These are phyloP conservation scores for Sweltsa coloradensis DNA, from an alignment of 1,140 invertebrate genomes.

Conservation along the genomic window DNA sequence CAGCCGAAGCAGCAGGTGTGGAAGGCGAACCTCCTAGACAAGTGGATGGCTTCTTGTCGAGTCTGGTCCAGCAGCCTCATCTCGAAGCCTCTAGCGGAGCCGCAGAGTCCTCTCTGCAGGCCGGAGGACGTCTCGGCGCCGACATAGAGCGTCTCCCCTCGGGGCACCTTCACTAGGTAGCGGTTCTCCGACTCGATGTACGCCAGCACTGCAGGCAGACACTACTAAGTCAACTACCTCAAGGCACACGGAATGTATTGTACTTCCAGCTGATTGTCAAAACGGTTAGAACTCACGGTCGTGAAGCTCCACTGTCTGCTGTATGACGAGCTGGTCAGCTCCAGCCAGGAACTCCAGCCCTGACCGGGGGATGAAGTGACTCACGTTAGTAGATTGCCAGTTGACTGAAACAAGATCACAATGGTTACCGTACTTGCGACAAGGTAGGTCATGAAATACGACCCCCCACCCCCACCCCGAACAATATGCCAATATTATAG, in stretches of 20 bases:
- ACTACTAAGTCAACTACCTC: neutral
- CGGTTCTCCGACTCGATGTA: constrained; percentile 42
- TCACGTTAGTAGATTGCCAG: constrained; percentile 31
- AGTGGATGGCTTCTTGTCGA: constrained; percentile 45
- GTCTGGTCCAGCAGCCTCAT: constrained; percentile 49
- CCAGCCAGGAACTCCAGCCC: constrained; percentile 43
- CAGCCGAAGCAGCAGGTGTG: constrained; percentile 11
- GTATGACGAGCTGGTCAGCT: constrained; percentile 35
- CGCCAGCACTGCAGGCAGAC: constrained; percentile 2
- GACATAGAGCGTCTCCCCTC: constrained; percentile 45
- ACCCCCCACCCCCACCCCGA: no score
- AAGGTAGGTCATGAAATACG: no score
- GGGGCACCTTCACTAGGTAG: constrained; percentile 44
- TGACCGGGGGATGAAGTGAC: constrained; percentile 37
- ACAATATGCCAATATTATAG: no score
- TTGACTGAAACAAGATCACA: constrained; percentile 28
- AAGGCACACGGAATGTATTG: neutral
- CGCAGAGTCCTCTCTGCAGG: constrained; percentile 41
- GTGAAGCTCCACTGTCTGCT: constrained; percentile 41
- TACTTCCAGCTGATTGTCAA: neutral
- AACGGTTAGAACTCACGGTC: constrained; percentile 32
- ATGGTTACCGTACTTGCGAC: no score
- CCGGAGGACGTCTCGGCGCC: constrained; percentile 42
- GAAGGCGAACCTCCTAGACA: constrained; percentile 37
- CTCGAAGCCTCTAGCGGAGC: constrained; percentile 38